phyloP scores from a whole-genome alignment of 2,888 invertebrate genomes.

The Cetonia aurata region DNA sequence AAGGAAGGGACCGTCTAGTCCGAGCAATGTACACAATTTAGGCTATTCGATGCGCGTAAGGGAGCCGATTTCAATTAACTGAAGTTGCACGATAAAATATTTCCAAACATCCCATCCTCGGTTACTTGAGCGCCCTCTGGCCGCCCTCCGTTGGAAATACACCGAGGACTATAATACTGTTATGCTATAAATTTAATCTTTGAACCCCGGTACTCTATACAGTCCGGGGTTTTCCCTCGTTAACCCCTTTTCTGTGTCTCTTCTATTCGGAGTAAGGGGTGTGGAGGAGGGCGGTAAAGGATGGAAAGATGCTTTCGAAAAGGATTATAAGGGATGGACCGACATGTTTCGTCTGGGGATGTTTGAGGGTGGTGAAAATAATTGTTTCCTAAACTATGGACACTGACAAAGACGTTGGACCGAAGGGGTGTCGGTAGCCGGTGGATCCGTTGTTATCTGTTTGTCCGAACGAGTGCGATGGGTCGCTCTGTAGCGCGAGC shows the following conservation, averaged over 20 bases:
- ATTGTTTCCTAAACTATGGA: constrained; percentile 41
- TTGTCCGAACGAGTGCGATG: constrained; percentile 21
- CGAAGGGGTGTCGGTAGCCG: constrained; percentile 7
- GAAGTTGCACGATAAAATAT: constrained; percentile 22
- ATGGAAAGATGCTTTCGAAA: background rate
- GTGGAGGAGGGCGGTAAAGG: constrained; percentile 5
- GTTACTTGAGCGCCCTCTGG: no score
- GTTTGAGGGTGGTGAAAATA: constrained; percentile 34
- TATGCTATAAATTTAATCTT: constrained; percentile 36
- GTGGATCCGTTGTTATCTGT: constrained; percentile 20
- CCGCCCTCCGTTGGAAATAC: background rate
- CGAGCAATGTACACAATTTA: background rate
- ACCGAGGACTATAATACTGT: constrained; percentile 2
- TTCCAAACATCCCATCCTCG: constrained; percentile 13
- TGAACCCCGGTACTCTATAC: constrained; percentile 1
- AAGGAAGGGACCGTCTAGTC: no score
- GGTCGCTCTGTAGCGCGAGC: background rate
- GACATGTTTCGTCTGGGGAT: constrained; percentile 7
- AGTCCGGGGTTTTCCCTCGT: background rate
- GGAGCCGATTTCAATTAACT: constrained; percentile 32
- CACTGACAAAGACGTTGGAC: constrained; percentile 11
- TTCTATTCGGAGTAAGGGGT: background rate
- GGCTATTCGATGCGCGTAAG: constrained; percentile 20
- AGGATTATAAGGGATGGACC: background rate
- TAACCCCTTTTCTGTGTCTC: constrained; percentile 3